A percentile compares a stretch with the other conserved stretches of the same genome.
phyloP scores from a whole-genome alignment of 2,113 vertebrate genomes.

The Triplophysa siluroides region DNA sequence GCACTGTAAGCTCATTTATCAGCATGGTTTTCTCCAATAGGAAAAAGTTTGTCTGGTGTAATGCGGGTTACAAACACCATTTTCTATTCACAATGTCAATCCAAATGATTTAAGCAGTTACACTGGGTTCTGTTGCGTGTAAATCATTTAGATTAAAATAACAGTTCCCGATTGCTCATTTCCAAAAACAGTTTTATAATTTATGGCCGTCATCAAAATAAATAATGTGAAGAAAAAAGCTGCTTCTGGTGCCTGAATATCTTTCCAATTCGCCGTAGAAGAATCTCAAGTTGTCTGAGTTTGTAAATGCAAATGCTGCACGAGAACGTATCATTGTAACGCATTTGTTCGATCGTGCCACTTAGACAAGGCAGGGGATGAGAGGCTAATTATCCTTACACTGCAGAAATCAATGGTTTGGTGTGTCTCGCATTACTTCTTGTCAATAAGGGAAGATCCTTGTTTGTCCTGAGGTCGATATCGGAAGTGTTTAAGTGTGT shows the following conservation, averaged over 20 bases:
- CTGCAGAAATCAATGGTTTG: conserved; percentile 61
- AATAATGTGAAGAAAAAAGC: too few species aligned
- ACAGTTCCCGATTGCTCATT: too few species aligned
- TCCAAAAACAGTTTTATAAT: too few species aligned
- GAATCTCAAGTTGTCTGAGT: conserved; percentile 18
- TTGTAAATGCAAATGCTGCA: conserved; percentile 44
- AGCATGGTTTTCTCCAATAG: too few species aligned
- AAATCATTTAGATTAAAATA: too few species aligned
- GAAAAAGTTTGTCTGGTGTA: too few species aligned
- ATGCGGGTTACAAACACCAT: too few species aligned
- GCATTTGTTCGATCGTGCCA: conserved; percentile 46
- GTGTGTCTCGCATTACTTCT: conserved; percentile 63
- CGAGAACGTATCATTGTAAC: conserved; percentile 43
- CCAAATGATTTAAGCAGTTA: too few species aligned
- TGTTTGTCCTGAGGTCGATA: conserved; percentile 58
- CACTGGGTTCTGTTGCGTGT: too few species aligned
- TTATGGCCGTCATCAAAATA: too few species aligned
- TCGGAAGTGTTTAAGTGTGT: conserved; percentile 24
- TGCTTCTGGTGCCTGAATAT: background rate
- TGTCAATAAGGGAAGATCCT: conserved; percentile 62
- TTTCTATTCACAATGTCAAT: too few species aligned
- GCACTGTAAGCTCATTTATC: too few species aligned
- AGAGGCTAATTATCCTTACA: conserved; percentile 60
- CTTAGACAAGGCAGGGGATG: conserved; percentile 41
- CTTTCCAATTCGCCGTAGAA: background rate